Evolutionary conservation across 2,113 vertebrate genomes (phyloP).

Genomic region (Ondatra zibethicus): DNA sequence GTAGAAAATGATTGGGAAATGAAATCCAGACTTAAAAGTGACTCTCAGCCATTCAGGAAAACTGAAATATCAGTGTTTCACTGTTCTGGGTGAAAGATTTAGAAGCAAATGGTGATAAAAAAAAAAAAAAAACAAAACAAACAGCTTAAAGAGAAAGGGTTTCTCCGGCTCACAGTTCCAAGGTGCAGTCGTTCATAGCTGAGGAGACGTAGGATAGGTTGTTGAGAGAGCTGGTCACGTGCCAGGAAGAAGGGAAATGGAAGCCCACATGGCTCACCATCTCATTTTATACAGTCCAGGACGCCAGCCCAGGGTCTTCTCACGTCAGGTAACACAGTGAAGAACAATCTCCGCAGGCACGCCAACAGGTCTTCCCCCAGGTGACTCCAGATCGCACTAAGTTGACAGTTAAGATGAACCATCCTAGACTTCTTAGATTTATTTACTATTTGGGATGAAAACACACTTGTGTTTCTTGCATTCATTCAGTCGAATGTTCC

Average conservation of each 20-base stretch:
- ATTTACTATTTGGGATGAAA: conserved; percentile 30
- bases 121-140: too few relatives aligned
- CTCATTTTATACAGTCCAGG: neutral
- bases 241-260: neutral
- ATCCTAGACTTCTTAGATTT: neutral
- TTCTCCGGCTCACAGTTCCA: neutral
- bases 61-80: neutral
- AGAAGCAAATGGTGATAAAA: neutral
- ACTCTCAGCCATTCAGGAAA: neutral
- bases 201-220: neutral
- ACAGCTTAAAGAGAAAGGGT: neutral
- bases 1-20: neutral
- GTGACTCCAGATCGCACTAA: neutral
- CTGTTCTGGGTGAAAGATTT: neutral
- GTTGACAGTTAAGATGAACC: neutral
- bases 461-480: neutral
- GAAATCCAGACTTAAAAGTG: conserved; percentile 24
- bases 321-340: neutral
- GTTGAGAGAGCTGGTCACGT: neutral
- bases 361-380: neutral
- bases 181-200: neutral
- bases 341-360: neutral
- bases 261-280: neutral
- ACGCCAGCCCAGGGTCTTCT: neutral
- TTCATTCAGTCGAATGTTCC: neutral